Conservation (phyloP, 1,140 invertebrate species). For the fruit fly (Drosophila melanogaster) region Release_6_plus_ISO1_MT NC_004354.4:13446001-13446500, state of each 20-base stretch:
- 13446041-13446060: background rate
- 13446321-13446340: background rate
- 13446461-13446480: background rate
- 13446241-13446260: slow-evolving; percentile 9
- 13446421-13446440: slow-evolving; percentile 12
- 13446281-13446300: background rate
- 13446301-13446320: background rate
- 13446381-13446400: slow-evolving; percentile 10
- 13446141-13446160: slow-evolving; percentile 13
- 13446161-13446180: slow-evolving; percentile 51
- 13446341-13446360: slow-evolving; percentile 30
- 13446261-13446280: slow-evolving; percentile 26
- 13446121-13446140: background rate
- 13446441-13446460: slow-evolving; percentile 23
- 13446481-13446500: background rate
- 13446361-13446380: background rate
- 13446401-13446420: slow-evolving; percentile 33
- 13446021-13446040: background rate
- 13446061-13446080: slow-evolving; percentile 1
- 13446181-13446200: slow-evolving; percentile 51
- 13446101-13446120: slow-evolving; percentile 9
- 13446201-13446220: slow-evolving; percentile 6
- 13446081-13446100: slow-evolving; percentile 8
- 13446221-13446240: background rate
- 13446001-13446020: slow-evolving; percentile 19